Base-by-base conservation (phyloP, 2,797 vertebrate genomes). In the Leuciscus waleckii region DNA sequence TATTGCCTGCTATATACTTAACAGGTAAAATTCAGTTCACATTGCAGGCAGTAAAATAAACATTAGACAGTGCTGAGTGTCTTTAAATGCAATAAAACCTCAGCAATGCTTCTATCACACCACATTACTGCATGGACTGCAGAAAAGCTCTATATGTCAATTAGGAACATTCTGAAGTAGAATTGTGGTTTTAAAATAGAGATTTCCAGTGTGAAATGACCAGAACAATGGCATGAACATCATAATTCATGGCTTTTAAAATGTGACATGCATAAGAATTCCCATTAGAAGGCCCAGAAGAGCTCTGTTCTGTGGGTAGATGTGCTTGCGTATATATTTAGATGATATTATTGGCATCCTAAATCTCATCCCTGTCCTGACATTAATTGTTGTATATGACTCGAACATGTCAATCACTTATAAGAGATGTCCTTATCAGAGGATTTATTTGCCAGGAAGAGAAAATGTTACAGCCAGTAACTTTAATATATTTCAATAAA, bases 1-100 rank as follows among this genome's bases (percentile, higher is more conserved):
- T 86, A 90, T 91, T 83, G 87, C 88, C 21, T 78, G 83, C 86
- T 85, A 85, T 85, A 90, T 87, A 92, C 91, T 90, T 92, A 92
- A 92, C 90, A 85, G 73, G 54, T 79, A 83, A 91, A 93, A 92
- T 91, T 89, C 90, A 84, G 39, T 49, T 89, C 49, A 54, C 74
- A 89, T 90, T 86, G 2, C 65, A 88, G 85, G 92, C 87, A 35
- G 85, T 88, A 90, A 86, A 65, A 85, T 89, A 89, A 89, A 81
- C 89, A 88, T 88, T 87, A 89, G 75, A 88, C 85, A 90, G 90
- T 81, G 70, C 81, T 82, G 71, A 84, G 73, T 82, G 81, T 87
- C 84, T 75, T 87, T 85, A 89, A 90, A 88, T 87, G 87, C 85
- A 89, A 83, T 88, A 70, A 89, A 90, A 78, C 80, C 88, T 79